Percentiles rank a stretch among this genome's conserved stretches.
phyloP scores from a whole-genome alignment of 2,888 invertebrate genomes.

The Herminia tarsipennalis region DNA sequence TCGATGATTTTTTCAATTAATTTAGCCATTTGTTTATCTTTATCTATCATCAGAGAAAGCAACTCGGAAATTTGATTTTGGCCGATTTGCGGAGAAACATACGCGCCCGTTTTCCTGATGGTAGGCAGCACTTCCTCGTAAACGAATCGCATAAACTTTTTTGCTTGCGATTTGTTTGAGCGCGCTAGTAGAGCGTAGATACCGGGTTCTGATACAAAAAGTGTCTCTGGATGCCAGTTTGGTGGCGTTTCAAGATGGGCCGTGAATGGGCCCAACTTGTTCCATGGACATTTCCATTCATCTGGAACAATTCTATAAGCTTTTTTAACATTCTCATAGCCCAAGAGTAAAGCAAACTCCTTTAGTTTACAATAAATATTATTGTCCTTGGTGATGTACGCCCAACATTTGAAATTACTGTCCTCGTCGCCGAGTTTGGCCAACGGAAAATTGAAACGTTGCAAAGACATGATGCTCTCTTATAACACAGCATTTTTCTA shows the following conservation, averaged over 20 bases:
- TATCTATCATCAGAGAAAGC: not conserved
- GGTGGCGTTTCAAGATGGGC: too few relatives aligned
- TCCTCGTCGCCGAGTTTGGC: too few relatives aligned
- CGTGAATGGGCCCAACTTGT: too few relatives aligned
- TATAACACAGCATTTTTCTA: not conserved
- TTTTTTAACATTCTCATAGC: conserved; percentile 24
- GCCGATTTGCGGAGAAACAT: conserved; percentile 1
- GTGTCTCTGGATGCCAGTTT: too few relatives aligned
- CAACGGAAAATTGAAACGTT: not conserved
- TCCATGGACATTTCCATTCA: too few relatives aligned
- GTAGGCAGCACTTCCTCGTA: conserved; percentile 19
- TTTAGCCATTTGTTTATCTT: not conserved
- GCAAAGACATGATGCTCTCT: conserved; percentile 11
- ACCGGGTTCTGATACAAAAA: conserved; percentile 21
- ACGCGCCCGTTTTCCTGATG: not conserved
- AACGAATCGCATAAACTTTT: conserved; percentile 19
- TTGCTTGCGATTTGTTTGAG: conserved; percentile 22
- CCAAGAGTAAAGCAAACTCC: conserved; percentile 23
- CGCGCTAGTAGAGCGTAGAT: too few relatives aligned
- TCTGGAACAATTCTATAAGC: conserved; percentile 18
- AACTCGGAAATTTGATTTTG: not conserved
- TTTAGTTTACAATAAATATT: conserved; percentile 24
- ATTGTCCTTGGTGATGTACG: conserved; percentile 20
- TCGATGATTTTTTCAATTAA: not conserved
- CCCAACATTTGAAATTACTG: conserved; percentile 16